Percentiles rank a stretch among this genome's conserved stretches.
phyloP scores from a whole-genome alignment of 2,888 invertebrate species.

The Hymenopus coronatus region DNA sequence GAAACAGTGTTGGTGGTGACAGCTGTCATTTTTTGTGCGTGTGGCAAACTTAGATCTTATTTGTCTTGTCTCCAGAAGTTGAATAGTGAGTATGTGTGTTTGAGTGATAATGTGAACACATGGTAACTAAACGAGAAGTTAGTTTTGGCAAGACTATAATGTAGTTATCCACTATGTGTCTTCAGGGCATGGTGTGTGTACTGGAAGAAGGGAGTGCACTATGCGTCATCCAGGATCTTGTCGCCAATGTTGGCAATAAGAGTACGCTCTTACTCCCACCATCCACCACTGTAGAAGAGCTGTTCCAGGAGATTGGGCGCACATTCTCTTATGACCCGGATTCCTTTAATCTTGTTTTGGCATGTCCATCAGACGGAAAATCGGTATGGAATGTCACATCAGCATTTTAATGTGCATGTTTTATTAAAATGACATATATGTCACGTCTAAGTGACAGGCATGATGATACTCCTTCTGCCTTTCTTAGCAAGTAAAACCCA shows the following conservation, averaged over 20 bases:
- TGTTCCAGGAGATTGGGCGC: conserved; percentile 51
- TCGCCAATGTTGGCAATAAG: conserved; percentile 42
- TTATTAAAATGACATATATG: not conserved
- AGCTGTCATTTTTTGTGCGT: not conserved
- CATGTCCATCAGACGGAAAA: conserved; percentile 5
- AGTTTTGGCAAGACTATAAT: not conserved
- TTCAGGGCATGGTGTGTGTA: conserved; percentile 52
- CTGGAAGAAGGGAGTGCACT: conserved; percentile 45
- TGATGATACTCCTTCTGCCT: not conserved
- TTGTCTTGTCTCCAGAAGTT: not conserved
- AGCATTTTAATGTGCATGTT: not conserved
- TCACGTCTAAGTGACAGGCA: not conserved
- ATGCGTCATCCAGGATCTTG: conserved; percentile 50
- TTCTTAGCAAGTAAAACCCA: too few relatives aligned
- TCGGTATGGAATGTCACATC: not conserved
- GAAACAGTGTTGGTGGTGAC: not conserved
- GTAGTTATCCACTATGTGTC: conserved; percentile 28
- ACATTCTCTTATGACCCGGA: conserved; percentile 50
- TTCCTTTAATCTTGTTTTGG: conserved; percentile 47
- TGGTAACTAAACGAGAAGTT: not conserved
- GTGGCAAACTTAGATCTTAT: not conserved
- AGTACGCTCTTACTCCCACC: conserved; percentile 44
- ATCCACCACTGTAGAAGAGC: conserved; percentile 47
- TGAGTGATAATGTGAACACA: conserved; percentile 1
- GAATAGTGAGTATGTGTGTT: conserved; percentile 9